Evolutionary conservation across 2,113 vertebrate genomes (phyloP).

Genomic region (Psittacula cyanocephala): DNA sequence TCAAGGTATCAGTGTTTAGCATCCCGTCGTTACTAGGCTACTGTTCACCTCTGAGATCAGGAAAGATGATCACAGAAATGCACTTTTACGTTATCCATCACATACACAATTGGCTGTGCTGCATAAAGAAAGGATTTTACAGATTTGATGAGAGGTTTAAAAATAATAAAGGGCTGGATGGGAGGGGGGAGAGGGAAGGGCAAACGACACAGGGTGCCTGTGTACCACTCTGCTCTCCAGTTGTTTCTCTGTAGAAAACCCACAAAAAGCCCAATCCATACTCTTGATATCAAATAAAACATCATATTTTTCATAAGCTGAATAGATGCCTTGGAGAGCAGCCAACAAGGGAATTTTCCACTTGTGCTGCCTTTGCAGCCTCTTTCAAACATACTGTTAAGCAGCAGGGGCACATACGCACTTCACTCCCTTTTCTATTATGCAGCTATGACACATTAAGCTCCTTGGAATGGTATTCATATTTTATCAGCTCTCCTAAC

Average conservation of each 20-base stretch:
- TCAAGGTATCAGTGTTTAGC: slow-evolving; percentile 29
- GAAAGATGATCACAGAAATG: neutral
- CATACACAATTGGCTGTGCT: neutral
- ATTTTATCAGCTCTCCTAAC: slow-evolving; percentile 64
- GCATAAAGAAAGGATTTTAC: neutral
- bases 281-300: slow-evolving; percentile 40
- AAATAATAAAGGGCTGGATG: neutral
- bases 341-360: slow-evolving; percentile 49
- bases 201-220: neutral
- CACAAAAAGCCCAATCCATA: neutral
- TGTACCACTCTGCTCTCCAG: neutral
- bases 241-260: neutral
- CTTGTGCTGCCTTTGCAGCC: slow-evolving; percentile 43
- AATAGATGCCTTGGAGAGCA: slow-evolving; percentile 39
- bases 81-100: neutral
- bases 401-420: slow-evolving; percentile 31
- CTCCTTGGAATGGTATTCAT: slow-evolving; percentile 61
- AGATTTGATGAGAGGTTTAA: neutral
- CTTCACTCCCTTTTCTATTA: slow-evolving; percentile 53
- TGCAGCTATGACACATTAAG: slow-evolving; percentile 60
- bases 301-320: slow-evolving; percentile 47
- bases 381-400: slow-evolving; percentile 47
- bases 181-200: neutral
- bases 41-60: neutral
- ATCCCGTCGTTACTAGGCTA: slow-evolving; percentile 27